These are phyloP conservation scores for Sminthopsis crassicaudata DNA, from an alignment of 2,113 vertebrate species.

Conservation along the genomic window DNA sequence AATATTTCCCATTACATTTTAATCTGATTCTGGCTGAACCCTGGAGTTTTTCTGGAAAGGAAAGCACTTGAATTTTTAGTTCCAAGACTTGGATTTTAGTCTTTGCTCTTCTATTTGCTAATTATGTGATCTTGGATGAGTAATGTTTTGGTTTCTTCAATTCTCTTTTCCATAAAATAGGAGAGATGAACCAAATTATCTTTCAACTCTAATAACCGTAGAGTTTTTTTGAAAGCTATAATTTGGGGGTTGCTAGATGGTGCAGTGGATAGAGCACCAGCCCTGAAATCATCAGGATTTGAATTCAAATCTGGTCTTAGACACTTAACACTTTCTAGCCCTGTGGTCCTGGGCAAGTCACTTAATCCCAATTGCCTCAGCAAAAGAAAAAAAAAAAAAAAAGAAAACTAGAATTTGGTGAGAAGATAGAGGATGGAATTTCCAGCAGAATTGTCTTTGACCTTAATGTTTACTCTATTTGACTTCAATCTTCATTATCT, in stretches of 20 bases:
- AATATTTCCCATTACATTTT: background rate
- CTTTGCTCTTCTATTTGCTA: background rate
- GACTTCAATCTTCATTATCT: background rate
- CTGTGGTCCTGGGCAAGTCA: no score
- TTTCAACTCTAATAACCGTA: background rate
- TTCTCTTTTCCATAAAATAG: background rate
- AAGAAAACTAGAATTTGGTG: background rate
- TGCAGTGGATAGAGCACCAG: no score
- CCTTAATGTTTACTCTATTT: background rate
- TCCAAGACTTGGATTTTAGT: background rate
- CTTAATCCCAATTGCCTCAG: no score
- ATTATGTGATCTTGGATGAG: background rate
- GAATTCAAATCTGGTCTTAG: no score
- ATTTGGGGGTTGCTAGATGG: background rate
- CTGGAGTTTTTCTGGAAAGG: background rate
- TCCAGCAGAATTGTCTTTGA: conserved; percentile 3
- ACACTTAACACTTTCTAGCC: no score
- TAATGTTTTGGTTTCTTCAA: background rate
- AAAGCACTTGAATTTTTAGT: background rate
- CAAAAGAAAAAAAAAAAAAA: no score
- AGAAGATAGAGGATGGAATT: conserved; percentile 21
- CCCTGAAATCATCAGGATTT: no score
- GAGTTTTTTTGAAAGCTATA: background rate
- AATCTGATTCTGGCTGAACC: background rate
- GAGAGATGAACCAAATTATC: background rate